These are phyloP conservation scores for Balanococcus diminutus DNA, from an alignment of 2,888 invertebrate genomes.

Conservation along the genomic window DNA sequence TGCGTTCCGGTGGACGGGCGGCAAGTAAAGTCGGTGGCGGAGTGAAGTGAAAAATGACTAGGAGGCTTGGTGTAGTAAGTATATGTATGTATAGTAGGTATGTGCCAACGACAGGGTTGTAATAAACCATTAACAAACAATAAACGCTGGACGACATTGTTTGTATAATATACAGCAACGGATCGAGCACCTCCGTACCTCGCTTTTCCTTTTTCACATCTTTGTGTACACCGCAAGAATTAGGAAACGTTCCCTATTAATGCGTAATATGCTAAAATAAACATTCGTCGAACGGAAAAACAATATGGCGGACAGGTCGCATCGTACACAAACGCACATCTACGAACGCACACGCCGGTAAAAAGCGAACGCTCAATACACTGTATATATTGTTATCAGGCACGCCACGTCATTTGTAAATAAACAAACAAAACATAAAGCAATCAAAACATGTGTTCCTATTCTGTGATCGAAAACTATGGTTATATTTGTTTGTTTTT, in stretches of 20 bases:
- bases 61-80: neutral
- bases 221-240: conserved; percentile 50
- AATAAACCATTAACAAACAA: conserved; percentile 51
- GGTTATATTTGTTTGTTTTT: conserved; percentile 54
- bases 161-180: conserved; percentile 39
- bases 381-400: conserved; percentile 55
- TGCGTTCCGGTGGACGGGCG: neutral
- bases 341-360: conserved; percentile 2
- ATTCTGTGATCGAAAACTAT: conserved; percentile 52
- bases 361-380: conserved; percentile 42
- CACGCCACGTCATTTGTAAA: conserved; percentile 57
- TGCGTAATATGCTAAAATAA: conserved; percentile 52
- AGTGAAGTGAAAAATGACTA: neutral
- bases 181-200: conserved; percentile 3
- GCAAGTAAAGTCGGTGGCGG: too few relatives aligned
- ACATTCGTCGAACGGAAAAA: conserved; percentile 48
- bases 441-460: conserved; percentile 60
- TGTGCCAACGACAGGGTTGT: conserved; percentile 20
- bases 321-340: conserved; percentile 25
- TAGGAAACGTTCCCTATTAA: conserved; percentile 52
- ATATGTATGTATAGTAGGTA: neutral
- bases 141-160: conserved; percentile 46
- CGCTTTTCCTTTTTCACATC: conserved; percentile 44
- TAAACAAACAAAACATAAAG: conserved; percentile 60
- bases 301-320: conserved; percentile 48